Evolutionary conservation across 2,113 vertebrate species (phyloP).

Genomic region (Clarias magur): DNA sequence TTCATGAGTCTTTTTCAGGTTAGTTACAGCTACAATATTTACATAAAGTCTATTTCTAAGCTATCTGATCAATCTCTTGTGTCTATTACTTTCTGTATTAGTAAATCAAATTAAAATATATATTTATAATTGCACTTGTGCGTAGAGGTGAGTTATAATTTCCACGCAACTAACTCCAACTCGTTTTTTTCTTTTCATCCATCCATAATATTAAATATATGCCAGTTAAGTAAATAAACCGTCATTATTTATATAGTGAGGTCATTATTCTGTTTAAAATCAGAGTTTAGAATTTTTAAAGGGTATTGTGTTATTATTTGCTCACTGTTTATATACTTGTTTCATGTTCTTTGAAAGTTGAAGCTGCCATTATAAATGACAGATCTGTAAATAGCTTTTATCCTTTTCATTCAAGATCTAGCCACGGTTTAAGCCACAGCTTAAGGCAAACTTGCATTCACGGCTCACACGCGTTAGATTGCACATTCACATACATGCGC

Average conservation of each 20-base stretch:
- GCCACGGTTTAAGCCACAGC: constrained; percentile 12
- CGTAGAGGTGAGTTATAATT: not conserved
- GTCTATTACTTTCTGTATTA: not conserved
- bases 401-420: constrained; percentile 24
- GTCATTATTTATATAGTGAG: not conserved
- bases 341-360: constrained; percentile 14
- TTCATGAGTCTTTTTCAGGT: not conserved
- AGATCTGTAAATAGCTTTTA: constrained; percentile 17
- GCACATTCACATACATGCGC: not conserved
- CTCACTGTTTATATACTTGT: constrained; percentile 17
- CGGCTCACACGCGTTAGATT: not conserved
- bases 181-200: not conserved
- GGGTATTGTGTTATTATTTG: not conserved
- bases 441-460: constrained; percentile 2
- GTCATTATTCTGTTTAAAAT: not conserved
- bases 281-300: not conserved
- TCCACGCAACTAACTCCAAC: not conserved
- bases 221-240: not conserved
- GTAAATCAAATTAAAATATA: not conserved
- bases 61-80: not conserved
- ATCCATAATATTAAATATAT: not conserved
- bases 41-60: not conserved
- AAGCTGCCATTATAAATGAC: constrained; percentile 22
- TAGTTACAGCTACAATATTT: not conserved
- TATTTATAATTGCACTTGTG: not conserved